Base-by-base conservation (phyloP, 2,888 invertebrate genomes). In the Philereme transversata region DNA sequence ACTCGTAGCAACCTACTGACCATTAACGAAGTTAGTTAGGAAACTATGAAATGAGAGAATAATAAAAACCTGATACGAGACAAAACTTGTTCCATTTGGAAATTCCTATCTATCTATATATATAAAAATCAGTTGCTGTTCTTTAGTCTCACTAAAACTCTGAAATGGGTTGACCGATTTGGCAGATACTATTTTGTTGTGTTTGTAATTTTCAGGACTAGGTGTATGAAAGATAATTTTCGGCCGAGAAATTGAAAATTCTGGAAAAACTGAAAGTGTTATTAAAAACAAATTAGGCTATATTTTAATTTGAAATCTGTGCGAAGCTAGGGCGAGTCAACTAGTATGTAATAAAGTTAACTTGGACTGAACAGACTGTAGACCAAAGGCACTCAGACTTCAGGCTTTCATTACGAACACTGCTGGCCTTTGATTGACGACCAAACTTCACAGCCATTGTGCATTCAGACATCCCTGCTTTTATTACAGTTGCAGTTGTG, bases 381-480 rank as follows among this genome's bases (percentile, higher is more conserved):
- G 46, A 9, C 41, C 22, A 40, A 45, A 40, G 35, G 47, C 34
- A 33, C 41, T 52, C 41, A 34, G 9, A 33, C 41, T 51, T 50
- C 44, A 36, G 57, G 51, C 60, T 53, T 68, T 68, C 59, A 64
- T 68, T 64, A 57, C 40, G 50, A 51, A 45, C 47, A 47, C 57
- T 57, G 51, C 57, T 57, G 51, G 50, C 45, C 55, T 63, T 61
- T 66, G 70, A 67, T 66, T 60, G 64, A 67, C 58, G 64, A 60
- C 64, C 49, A 60, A 69, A 65, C 63, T 69, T 65, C 53, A 56
- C 44, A 41, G 45, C 59, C 57, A 57, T 65, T 65, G 61, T 64
- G 64, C 58, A 45, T 54, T 51, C 48, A 55, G 56, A 49, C 47
- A 41, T 56, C 36, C 47, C 33, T 44, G 50, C 43, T 56, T 54